Evolutionary conservation across 2,888 invertebrate genomes (phyloP).

Genomic region (Polydrusus pterygomalis): DNA sequence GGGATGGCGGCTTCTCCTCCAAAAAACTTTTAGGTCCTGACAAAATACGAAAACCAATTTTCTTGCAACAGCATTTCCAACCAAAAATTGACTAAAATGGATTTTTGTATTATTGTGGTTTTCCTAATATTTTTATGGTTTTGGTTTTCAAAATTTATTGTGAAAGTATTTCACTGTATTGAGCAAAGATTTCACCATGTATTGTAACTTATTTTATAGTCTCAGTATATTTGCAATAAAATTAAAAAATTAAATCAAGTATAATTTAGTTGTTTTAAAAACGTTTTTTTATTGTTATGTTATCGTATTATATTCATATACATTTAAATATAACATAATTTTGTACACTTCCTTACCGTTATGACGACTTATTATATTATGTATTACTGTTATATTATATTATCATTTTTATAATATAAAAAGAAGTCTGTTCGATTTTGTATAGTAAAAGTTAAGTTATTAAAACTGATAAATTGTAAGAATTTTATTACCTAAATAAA

Average conservation of each 20-base stretch:
- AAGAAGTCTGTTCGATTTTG: neutral
- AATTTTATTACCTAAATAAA: constrained; percentile 13
- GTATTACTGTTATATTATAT: constrained; percentile 1
- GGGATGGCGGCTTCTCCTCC: constrained; percentile 22
- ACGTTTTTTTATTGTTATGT: neutral
- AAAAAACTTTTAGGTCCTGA: constrained; percentile 36
- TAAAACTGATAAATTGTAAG: neutral
- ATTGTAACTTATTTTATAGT: too few species aligned
- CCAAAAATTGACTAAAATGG: constrained; percentile 1
- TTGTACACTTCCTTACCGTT: constrained; percentile 3
- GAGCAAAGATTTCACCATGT: too few species aligned
- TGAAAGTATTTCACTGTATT: too few species aligned
- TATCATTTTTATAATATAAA: neutral
- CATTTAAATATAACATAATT: neutral
- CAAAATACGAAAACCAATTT: constrained; percentile 50
- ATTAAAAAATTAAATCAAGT: neutral
- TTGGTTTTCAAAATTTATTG: neutral
- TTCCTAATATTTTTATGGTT: neutral
- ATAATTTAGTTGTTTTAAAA: neutral
- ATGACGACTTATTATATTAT: neutral
- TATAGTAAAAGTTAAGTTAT: constrained; percentile 9
- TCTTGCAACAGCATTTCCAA: constrained; percentile 39
- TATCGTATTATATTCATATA: neutral
- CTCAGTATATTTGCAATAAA: too few species aligned
- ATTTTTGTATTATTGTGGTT: neutral